These are phyloP conservation scores for Echinometra lucunter DNA, from an alignment of 53 echinoderm and acorn worm genomes.

Conservation along the genomic window DNA sequence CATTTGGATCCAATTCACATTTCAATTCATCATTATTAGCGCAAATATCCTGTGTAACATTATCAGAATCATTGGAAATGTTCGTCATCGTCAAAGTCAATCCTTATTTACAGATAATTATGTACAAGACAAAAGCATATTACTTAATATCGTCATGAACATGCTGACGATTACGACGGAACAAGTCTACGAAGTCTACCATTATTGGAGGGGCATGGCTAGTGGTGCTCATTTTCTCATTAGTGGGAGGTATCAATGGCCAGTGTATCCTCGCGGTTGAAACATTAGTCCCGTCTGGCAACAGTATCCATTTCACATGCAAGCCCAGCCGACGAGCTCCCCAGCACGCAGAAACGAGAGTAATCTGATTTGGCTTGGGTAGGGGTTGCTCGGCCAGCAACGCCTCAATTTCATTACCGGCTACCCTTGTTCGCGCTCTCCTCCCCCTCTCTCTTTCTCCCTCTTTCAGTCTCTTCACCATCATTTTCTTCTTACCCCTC, in stretches of 20 bases:
- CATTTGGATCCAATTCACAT: too few species aligned
- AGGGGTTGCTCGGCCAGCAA: neutral
- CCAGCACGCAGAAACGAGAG: conserved; percentile 18
- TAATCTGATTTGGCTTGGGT: conserved; percentile 29
- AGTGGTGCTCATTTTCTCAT: conserved; percentile 38
- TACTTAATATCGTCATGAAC: neutral
- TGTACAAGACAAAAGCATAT: too few species aligned
- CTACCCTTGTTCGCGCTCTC: neutral
- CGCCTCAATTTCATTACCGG: conserved; percentile 1
- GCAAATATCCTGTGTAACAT: too few species aligned
- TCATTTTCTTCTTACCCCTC: neutral
- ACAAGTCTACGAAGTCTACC: conserved; percentile 15
- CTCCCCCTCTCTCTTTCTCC: neutral
- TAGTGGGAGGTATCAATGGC: conserved; percentile 25
- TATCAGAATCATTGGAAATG: too few species aligned
- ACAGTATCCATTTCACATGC: conserved; percentile 23
- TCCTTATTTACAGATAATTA: too few species aligned
- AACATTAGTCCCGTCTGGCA: conserved; percentile 20
- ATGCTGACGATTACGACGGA: neutral
- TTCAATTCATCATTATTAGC: too few species aligned
- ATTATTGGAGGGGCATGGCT: neutral
- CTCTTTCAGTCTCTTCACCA: conserved; percentile 8
- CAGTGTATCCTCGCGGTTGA: neutral
- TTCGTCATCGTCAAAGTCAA: too few species aligned
- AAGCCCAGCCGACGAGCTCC: neutral